phyloP scores from a whole-genome alignment of 2,797 vertebrate species.

The Halcyon chelicuti region DNA sequence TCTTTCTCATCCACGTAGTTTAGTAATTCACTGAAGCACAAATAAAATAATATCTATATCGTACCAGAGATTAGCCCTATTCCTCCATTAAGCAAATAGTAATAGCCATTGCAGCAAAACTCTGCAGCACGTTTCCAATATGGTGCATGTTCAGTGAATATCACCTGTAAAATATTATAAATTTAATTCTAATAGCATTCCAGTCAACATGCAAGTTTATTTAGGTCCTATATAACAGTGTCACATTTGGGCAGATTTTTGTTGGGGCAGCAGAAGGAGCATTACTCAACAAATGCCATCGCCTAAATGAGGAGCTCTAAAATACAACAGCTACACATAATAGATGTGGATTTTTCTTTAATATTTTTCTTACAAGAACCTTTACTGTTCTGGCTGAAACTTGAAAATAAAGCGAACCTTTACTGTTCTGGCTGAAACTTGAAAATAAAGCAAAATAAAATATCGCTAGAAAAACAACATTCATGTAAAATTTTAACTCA shows the following conservation, averaged over 20 bases:
- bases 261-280: neutral
- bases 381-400: neutral
- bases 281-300: neutral
- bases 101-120: neutral
- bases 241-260: neutral
- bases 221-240: neutral
- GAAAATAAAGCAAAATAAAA: neutral
- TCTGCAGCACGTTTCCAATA: neutral
- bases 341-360: neutral
- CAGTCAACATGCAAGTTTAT: neutral
- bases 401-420: neutral
- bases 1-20: neutral
- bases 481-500: neutral
- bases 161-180: neutral
- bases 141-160: neutral
- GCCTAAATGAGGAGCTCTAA: neutral
- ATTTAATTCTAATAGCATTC: neutral
- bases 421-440: neutral
- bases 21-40: neutral
- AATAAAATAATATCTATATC: constrained; percentile 9
- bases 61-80: neutral
- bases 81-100: constrained; percentile 22
- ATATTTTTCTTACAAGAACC: neutral
- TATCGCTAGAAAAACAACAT: neutral
- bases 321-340: neutral